phyloP scores from a whole-genome alignment of 2,797 vertebrate genomes.

The Parauchenoglanis punctatus region DNA sequence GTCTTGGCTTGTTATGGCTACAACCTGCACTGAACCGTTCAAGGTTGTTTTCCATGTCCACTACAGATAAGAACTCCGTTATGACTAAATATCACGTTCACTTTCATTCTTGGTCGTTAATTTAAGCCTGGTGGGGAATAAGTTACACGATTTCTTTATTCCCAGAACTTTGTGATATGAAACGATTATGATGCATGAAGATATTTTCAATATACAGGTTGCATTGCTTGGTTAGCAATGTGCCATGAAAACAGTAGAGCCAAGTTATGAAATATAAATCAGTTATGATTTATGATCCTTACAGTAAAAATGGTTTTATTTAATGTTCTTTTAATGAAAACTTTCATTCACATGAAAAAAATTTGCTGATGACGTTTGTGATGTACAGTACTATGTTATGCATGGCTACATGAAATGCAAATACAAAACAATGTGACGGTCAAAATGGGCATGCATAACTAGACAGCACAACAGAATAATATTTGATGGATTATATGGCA shows the following conservation, averaged over 20 bases:
- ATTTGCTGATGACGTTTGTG: background rate
- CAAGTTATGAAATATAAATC: background rate
- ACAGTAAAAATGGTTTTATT: background rate
- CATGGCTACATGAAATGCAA: background rate
- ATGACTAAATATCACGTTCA: background rate
- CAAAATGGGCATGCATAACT: background rate
- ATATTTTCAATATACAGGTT: background rate
- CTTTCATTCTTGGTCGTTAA: background rate
- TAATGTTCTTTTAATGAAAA: too few relatives aligned
- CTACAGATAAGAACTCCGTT: background rate
- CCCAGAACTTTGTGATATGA: background rate
- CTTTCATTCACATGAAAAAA: too few relatives aligned
- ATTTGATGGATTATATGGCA: conserved; percentile 8
- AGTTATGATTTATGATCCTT: background rate
- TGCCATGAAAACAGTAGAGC: background rate
- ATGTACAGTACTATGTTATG: background rate
- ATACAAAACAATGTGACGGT: background rate
- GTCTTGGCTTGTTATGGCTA: conserved; percentile 16
- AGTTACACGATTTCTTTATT: background rate
- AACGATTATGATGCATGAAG: background rate
- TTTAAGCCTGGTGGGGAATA: background rate
- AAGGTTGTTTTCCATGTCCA: background rate
- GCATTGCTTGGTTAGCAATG: background rate
- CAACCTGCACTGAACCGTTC: background rate
- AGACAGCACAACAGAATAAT: background rate